These are phyloP conservation scores for Brachionus sp. DNA, from an alignment of 1,140 invertebrate species.

Conservation along the genomic window DNA sequence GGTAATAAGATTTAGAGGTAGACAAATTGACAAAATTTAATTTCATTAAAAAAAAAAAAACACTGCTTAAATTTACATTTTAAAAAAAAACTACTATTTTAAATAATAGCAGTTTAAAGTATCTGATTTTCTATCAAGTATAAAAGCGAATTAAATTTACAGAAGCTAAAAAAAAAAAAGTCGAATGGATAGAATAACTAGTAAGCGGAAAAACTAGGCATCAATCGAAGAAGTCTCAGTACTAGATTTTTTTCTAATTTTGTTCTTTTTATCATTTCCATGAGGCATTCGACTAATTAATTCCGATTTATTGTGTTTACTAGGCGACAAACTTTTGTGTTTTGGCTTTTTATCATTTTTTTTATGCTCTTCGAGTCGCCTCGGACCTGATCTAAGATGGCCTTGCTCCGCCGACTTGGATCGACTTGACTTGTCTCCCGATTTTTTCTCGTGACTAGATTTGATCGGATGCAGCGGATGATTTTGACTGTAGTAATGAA, in stretches of 20 bases:
- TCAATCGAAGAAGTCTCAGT: conserved; percentile 21
- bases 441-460: conserved; percentile 26
- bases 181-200: not conserved
- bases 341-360: conserved; percentile 8
- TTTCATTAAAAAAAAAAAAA: not conserved
- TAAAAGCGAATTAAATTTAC: not conserved
- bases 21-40: not conserved
- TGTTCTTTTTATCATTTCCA: not conserved
- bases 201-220: not conserved
- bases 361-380: not conserved
- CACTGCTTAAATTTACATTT: not conserved
- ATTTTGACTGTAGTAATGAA: conserved; percentile 44
- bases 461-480: conserved; percentile 39
- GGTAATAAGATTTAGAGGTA: not conserved
- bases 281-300: not conserved
- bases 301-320: conserved; percentile 20
- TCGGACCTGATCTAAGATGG: not conserved
- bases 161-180: conserved; percentile 3
- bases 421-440: not conserved
- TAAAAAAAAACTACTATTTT: not conserved
- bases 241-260: not conserved
- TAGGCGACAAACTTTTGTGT: not conserved
- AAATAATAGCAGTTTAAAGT: too few species aligned
- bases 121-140: too few species aligned
- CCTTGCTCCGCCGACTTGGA: not conserved